Conservation (phyloP, 2,888 invertebrate genomes). For the Morpho helenor region DNA sequence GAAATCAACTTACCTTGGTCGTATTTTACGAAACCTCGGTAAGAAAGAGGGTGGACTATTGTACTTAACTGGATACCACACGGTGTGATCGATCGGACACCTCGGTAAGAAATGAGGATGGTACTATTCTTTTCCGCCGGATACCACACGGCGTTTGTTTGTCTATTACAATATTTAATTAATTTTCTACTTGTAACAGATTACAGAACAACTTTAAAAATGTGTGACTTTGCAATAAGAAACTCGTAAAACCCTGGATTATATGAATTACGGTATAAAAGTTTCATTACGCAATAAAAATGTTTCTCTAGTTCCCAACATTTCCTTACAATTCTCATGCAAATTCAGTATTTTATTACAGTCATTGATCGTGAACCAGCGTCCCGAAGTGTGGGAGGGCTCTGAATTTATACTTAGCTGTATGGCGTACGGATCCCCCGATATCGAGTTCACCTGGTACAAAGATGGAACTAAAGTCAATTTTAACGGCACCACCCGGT, state of each 20-base stretch:
- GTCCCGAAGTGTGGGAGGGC: constrained; percentile 81
- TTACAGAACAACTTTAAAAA: constrained; percentile 1
- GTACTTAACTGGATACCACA: no score
- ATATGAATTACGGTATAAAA: constrained; percentile 21
- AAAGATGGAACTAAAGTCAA: constrained; percentile 89
- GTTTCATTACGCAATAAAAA: constrained; percentile 24
- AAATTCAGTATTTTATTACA: constrained; percentile 33
- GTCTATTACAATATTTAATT: background rate
- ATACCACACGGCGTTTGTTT: no score
- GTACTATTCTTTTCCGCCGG: no score
- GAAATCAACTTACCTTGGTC: no score
- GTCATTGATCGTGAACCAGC: constrained; percentile 62
- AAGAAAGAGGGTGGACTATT: no score
- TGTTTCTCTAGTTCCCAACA: constrained; percentile 20
- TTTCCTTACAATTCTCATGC: constrained; percentile 20
- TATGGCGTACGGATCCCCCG: constrained; percentile 86
- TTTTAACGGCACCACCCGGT: constrained; percentile 85
- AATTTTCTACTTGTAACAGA: background rate
- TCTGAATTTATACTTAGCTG: constrained; percentile 89
- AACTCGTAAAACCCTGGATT: constrained; percentile 19
- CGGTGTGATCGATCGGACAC: no score
- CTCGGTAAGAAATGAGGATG: no score
- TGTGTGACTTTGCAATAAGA: constrained; percentile 6
- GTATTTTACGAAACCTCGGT: no score
- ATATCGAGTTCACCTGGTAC: constrained; percentile 88